Percentiles rank a stretch among this genome's conserved stretches.
phyloP scores from a whole-genome alignment of 1,140 invertebrate genomes.

The Magallana ariakensis region DNA sequence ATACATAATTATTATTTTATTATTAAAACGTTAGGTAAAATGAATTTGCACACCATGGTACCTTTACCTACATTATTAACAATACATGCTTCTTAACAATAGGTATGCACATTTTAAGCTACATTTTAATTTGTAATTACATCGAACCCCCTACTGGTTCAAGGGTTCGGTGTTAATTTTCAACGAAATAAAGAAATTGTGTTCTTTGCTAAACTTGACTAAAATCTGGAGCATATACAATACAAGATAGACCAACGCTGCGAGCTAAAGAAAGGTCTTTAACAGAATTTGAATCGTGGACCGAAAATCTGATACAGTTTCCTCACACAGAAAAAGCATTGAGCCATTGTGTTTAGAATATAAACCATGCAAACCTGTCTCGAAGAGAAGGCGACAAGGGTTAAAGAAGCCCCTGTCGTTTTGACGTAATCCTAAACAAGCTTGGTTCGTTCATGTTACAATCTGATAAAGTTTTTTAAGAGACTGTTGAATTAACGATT shows the following conservation, averaged over 20 bases:
- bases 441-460: not conserved
- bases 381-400: not conserved
- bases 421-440: conserved; percentile 25
- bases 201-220: not conserved
- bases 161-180: not conserved
- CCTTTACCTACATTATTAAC: too few relatives aligned
- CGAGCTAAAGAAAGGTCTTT: not conserved
- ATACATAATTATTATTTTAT: too few relatives aligned
- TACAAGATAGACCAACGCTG: conserved; percentile 11
- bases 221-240: not conserved
- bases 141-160: not conserved
- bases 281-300: not conserved
- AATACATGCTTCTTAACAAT: too few relatives aligned
- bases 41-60: too few relatives aligned
- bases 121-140: not conserved
- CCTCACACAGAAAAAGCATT: not conserved
- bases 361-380: not conserved
- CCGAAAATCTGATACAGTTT: conserved; percentile 20
- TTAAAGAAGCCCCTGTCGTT: not conserved
- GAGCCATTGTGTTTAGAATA: not conserved
- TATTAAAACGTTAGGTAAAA: too few relatives aligned
- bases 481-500: not conserved
- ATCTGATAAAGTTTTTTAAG: conserved; percentile 9
- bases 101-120: too few relatives aligned
- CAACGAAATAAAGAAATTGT: not conserved